A percentile compares a stretch with the other conserved stretches of the same genome.
phyloP scores from a whole-genome alignment of 2,113 vertebrate species.

The Oostethus manadensis region DNA sequence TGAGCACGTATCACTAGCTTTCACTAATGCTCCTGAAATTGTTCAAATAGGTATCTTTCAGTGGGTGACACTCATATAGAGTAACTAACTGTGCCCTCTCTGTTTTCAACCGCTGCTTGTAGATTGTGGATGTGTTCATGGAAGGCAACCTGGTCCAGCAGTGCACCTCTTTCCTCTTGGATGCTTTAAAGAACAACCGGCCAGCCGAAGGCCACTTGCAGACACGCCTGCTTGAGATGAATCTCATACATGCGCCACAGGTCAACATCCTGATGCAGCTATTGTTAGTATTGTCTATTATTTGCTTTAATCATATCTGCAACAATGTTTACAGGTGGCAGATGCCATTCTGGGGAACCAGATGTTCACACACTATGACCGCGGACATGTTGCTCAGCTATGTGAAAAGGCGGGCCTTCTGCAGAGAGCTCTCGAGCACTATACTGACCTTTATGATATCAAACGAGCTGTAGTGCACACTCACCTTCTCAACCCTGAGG shows the following conservation, averaged over 20 bases:
- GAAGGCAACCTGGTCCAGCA: conserved; percentile 90
- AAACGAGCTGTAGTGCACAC: conserved; percentile 89
- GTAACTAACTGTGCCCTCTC: background rate
- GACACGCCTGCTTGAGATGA: conserved; percentile 90
- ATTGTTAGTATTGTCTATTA: background rate
- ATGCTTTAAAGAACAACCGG: conserved; percentile 85
- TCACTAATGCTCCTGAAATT: too few relatives aligned
- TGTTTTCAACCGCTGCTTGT: conserved; percentile 9
- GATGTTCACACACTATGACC: conserved; percentile 92
- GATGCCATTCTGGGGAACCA: conserved; percentile 92
- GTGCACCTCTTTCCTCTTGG: conserved; percentile 88
- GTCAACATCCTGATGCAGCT: conserved; percentile 44
- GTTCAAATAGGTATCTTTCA: too few relatives aligned
- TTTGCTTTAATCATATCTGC: conserved; percentile 18
- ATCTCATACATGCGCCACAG: conserved; percentile 90
- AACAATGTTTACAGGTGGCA: conserved; percentile 75
- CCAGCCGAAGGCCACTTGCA: conserved; percentile 86
- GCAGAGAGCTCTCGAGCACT: conserved; percentile 87
- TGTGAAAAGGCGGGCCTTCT: conserved; percentile 90
- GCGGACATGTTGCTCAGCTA: conserved; percentile 85
- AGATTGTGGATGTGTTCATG: conserved; percentile 97
- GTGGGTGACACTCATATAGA: too few relatives aligned
- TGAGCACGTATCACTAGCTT: too few relatives aligned
- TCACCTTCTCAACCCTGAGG: conserved; percentile 83
- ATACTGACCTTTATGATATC: conserved; percentile 85